These are phyloP conservation scores for Argentina silus DNA, from an alignment of 2,797 vertebrate species.

Conservation along the genomic window DNA sequence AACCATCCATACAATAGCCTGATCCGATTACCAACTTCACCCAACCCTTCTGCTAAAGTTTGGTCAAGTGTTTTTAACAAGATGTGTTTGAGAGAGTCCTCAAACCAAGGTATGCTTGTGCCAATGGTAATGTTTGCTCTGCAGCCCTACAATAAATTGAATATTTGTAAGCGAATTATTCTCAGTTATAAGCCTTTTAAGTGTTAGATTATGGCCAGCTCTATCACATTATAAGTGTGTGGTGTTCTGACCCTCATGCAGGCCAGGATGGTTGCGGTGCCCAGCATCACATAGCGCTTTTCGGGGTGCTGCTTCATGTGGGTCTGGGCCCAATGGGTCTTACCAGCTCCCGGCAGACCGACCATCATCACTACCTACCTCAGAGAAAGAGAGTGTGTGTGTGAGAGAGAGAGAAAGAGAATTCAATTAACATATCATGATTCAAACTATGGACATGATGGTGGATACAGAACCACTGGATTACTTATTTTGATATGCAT, in stretches of 20 bases:
- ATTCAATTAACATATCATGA: background rate
- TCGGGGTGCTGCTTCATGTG: slow-evolving; percentile 81
- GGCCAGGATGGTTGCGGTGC: slow-evolving; percentile 81
- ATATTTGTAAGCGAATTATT: too few relatives aligned
- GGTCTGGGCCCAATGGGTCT: slow-evolving; percentile 85
- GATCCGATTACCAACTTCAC: too few relatives aligned
- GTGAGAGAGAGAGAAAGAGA: background rate
- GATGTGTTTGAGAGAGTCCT: too few relatives aligned
- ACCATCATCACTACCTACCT: slow-evolving; percentile 88
- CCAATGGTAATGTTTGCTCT: too few relatives aligned
- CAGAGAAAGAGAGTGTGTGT: background rate
- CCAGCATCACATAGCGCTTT: slow-evolving; percentile 83
- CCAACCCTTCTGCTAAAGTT: too few relatives aligned
- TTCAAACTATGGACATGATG: background rate
- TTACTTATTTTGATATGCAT: too few relatives aligned
- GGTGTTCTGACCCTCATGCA: slow-evolving; percentile 82
- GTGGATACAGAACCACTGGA: background rate
- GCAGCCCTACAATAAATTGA: too few relatives aligned
- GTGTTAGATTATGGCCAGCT: too few relatives aligned
- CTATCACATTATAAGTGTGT: background rate
- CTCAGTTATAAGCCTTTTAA: too few relatives aligned
- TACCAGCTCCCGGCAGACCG: slow-evolving; percentile 89
- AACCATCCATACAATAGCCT: too few relatives aligned
- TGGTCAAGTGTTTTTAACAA: too few relatives aligned
- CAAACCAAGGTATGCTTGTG: too few relatives aligned